Conservation (phyloP, 2,888 invertebrate genomes). For the Tetrapedia diversipes region DNA sequence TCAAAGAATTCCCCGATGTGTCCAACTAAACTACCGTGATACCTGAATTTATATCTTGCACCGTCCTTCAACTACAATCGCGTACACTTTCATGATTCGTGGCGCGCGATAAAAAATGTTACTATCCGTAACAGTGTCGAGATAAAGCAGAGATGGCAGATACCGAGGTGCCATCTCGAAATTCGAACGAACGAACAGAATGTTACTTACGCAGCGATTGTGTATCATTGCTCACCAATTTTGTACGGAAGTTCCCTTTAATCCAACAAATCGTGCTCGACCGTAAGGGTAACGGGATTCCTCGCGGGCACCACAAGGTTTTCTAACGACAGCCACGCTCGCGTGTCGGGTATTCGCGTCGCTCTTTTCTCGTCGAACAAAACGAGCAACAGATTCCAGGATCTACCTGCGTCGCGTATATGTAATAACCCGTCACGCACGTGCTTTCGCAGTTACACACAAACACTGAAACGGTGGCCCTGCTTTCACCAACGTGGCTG, state of each 20-base stretch:
- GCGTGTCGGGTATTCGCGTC: slow-evolving; percentile 25
- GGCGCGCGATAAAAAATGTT: no score
- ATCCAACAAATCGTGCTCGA: slow-evolving; percentile 39
- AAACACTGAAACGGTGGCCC: slow-evolving; percentile 18
- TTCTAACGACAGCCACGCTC: slow-evolving; percentile 43
- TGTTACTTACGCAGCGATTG: no score
- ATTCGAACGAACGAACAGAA: neutral
- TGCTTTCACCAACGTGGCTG: slow-evolving; percentile 40
- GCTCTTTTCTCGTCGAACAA: slow-evolving; percentile 28
- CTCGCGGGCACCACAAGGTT: slow-evolving; percentile 26
- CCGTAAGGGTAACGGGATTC: slow-evolving; percentile 23
- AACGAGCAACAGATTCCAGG: slow-evolving; percentile 25
- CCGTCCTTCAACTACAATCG: no score
- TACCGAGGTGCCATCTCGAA: neutral
- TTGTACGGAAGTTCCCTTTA: slow-evolving; percentile 18
- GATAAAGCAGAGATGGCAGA: neutral
- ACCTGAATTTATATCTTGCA: no score
- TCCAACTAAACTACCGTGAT: no score
- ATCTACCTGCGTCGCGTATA: slow-evolving; percentile 33
- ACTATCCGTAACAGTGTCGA: neutral
- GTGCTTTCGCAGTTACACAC: slow-evolving; percentile 41
- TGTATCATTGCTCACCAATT: slow-evolving; percentile 44
- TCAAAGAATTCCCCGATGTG: no score
- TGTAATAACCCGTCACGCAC: slow-evolving; percentile 36
- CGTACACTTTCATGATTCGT: no score